phyloP scores from a whole-genome alignment of 2,888 invertebrate genomes.

The Tetheella fluctuosa region DNA sequence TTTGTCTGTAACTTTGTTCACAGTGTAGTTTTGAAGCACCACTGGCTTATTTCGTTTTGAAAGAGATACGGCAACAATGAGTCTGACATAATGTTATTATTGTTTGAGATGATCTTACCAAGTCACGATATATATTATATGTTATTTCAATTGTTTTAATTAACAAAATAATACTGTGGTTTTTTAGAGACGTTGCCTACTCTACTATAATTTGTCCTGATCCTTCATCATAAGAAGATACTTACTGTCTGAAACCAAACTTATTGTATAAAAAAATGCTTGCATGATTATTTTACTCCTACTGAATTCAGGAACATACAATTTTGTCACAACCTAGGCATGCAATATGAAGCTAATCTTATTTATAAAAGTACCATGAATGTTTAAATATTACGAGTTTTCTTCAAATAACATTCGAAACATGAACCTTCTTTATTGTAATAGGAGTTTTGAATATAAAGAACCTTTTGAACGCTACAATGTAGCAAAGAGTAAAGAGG shows the following conservation, averaged over 20 bases:
- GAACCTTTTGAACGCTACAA: background rate
- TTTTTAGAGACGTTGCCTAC: no score
- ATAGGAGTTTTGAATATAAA: background rate
- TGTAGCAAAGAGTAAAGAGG: background rate
- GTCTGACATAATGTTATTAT: background rate
- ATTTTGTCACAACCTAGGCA: no score
- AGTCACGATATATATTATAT: background rate
- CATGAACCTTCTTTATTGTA: background rate
- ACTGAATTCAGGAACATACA: no score
- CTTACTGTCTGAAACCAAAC: no score
- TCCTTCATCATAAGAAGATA: no score
- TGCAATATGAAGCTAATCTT: background rate
- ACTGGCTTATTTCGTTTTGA: constrained; percentile 30
- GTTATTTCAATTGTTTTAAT: background rate
- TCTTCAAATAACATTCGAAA: background rate
- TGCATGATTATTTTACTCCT: no score
- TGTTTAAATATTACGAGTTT: background rate
- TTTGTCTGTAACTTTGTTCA: constrained; percentile 48
- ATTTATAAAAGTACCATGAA: background rate
- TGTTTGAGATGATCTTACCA: constrained; percentile 10
- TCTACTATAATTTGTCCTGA: no score
- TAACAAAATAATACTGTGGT: background rate
- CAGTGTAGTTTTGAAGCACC: constrained; percentile 36
- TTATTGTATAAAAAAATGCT: no score
- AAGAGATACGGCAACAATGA: constrained; percentile 28